Evolutionary conservation across 2,113 vertebrate species (phyloP).

Genomic region (Astur gentilis): DNA sequence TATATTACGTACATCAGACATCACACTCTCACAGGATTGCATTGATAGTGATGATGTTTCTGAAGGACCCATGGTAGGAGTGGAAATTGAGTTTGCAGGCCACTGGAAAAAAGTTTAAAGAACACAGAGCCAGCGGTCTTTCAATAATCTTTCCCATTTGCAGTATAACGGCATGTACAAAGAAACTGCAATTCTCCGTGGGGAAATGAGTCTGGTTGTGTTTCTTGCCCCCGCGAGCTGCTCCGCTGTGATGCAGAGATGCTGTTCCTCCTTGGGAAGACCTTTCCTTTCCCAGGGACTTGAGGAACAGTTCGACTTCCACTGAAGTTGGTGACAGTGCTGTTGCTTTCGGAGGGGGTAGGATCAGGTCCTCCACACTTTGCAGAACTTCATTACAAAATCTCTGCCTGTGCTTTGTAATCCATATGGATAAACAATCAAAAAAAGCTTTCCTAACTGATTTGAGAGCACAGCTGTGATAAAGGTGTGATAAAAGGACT

Average conservation of each 20-base stretch:
- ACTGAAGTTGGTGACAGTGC: not conserved
- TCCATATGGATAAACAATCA: slow-evolving; percentile 7
- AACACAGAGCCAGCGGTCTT: not conserved
- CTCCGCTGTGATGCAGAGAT: not conserved
- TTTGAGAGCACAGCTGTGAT: slow-evolving; percentile 6
- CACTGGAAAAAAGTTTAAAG: not conserved
- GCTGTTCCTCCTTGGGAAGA: not conserved
- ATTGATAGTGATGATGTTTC: not conserved
- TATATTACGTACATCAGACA: not conserved
- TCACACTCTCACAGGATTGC: not conserved
- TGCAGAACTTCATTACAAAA: not conserved
- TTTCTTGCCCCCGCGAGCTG: not conserved
- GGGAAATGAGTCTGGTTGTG: not conserved
- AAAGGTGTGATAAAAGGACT: slow-evolving; percentile 35
- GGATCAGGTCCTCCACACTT: not conserved
- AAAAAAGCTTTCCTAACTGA: not conserved
- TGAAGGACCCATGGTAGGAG: not conserved
- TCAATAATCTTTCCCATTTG: not conserved
- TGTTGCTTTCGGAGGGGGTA: not conserved
- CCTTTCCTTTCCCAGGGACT: not conserved
- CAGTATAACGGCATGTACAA: not conserved
- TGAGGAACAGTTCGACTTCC: not conserved
- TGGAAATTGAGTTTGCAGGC: not conserved
- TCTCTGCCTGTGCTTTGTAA: not conserved
- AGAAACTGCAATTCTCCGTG: not conserved